Evolutionary conservation across 2,113 vertebrate genomes (phyloP), one percentile per base, ranked within the genome.

Genomic region (Phoenicopterus ruber): DNA sequence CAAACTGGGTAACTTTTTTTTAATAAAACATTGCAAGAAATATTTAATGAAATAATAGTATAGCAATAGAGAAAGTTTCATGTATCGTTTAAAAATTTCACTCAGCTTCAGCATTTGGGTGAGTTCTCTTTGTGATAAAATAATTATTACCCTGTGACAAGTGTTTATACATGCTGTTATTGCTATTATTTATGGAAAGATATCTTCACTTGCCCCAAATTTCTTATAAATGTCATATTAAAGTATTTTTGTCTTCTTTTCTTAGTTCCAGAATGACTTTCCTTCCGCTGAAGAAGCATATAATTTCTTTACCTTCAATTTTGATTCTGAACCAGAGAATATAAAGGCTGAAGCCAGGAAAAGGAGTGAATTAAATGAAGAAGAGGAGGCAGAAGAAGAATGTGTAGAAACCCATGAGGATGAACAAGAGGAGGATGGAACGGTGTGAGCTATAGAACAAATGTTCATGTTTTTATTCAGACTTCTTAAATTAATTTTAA

Each of bases 291-390:
- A 99, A 83, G 99, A 99, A 86, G 98, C 99, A 2, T 99, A 98
- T 92, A 98, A 99, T 87, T 99, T 99, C 96, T 99, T 99, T 89
- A 99, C 99, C 6, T 99, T 99, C 65, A 98, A 97, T 98, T 99
- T 99, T 97, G 99, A 99, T 93, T 97, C 98, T 1, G 98, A 99
- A n/a, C 98, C 97, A 32, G 96, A 97, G 20, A 95, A 77, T 65
- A 6, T 22, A 28, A 93, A 92, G 46, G 66, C 63, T 58, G 87
- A 87, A 66, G 46, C 52, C 31, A 97, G 90, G 85, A 95, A 85
- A n/a, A 90, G 71, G 40, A 87, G 46, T 24, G 93, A 74, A 59
- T 74, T 94, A 31, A 88, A 82, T 86, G 98, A 97, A 54, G 97
- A 83, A 2, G 98, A 98, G 32, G 97, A 96, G 28, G 81, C 87